phyloP scores from a whole-genome alignment of 2,888 invertebrate genomes.

The Priocnemis perturbator region DNA sequence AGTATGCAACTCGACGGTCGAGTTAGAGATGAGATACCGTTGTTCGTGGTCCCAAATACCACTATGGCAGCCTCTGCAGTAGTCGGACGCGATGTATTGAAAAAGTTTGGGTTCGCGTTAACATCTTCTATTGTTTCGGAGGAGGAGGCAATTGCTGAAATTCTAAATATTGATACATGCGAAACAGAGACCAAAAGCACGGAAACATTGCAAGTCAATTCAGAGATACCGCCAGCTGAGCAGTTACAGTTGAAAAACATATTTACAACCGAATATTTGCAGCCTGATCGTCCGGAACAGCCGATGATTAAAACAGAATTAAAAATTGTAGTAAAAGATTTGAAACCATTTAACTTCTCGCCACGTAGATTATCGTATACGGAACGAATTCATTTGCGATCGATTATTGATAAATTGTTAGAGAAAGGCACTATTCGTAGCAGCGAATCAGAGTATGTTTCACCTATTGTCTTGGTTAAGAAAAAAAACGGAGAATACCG shows the following conservation, averaged over 20 bases:
- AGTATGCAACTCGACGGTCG: neutral
- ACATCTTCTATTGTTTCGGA: neutral
- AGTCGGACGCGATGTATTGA: constrained; percentile 1
- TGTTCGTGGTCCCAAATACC: constrained; percentile 14
- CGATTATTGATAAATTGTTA: constrained; percentile 9
- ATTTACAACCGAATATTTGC: neutral
- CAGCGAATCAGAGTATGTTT: constrained; percentile 17
- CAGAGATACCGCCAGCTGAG: neutral
- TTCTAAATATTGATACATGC: neutral
- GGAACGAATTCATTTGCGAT: neutral
- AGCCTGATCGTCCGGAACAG: constrained; percentile 4
- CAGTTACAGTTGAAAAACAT: neutral
- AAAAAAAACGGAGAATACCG: constrained; percentile 18
- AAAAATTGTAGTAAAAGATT: neutral
- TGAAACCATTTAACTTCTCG: constrained; percentile 13
- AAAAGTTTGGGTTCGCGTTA: neutral
- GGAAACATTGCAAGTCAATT: neutral
- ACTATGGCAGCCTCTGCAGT: constrained; percentile 8
- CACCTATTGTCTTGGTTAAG: constrained; percentile 10
- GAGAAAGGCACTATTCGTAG: too few relatives aligned
- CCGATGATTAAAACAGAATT: neutral
- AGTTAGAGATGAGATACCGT: neutral
- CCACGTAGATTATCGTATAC: constrained; percentile 15
- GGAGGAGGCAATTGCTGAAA: neutral
- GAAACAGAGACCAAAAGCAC: neutral